These are phyloP conservation scores for Oenanthe melanoleuca DNA, from an alignment of 2,113 vertebrate genomes.

Conservation along the genomic window DNA sequence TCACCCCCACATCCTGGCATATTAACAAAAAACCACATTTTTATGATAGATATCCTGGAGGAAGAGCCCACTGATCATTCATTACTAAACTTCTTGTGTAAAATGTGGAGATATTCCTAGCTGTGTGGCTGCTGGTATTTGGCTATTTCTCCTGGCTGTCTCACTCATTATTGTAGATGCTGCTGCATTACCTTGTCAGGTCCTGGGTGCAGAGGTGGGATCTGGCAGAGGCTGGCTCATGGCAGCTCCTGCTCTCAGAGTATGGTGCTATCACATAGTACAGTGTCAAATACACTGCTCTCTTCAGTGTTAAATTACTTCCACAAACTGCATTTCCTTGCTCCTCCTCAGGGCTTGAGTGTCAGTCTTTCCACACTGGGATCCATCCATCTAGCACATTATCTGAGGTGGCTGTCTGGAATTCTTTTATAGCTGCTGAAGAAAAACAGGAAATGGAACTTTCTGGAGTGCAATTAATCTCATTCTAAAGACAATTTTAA, in stretches of 20 bases:
- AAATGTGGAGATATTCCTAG: neutral
- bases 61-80: neutral
- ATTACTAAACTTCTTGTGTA: neutral
- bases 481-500: neutral
- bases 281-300: neutral
- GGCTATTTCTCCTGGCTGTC: neutral
- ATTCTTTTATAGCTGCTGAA: neutral
- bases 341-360: neutral
- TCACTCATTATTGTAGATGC: neutral
- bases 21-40: neutral
- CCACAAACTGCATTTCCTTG: neutral
- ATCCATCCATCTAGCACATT: neutral
- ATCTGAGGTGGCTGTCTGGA: neutral
- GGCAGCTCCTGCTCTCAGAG: neutral
- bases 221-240: neutral
- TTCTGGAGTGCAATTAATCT: conserved; percentile 20
- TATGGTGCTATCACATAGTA: neutral
- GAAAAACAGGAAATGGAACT: neutral
- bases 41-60: neutral
- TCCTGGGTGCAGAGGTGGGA: neutral
- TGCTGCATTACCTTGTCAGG: neutral
- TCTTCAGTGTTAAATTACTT: neutral
- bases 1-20: neutral
- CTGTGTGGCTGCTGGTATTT: neutral
- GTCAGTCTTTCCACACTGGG: neutral